Evolutionary conservation across 1,140 invertebrate genomes (phyloP), one percentile per base, ranked within the genome.

Genomic region (Trachelipus rathkii): DNA sequence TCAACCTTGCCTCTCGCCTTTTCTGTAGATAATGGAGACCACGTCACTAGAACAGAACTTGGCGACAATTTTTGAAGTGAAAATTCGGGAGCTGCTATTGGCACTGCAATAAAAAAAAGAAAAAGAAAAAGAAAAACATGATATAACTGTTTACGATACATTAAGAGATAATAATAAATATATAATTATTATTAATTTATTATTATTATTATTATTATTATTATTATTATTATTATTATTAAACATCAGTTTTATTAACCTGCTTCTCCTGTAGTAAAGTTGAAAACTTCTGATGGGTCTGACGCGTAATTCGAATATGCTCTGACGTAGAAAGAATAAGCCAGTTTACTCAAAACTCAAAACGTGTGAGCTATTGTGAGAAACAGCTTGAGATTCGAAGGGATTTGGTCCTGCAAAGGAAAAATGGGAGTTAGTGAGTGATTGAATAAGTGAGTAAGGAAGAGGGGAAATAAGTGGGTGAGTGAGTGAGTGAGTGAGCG

Each of bases 261-360:
- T 83, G 87, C 87, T 82, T 88, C 87, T 79, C 85, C 86, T 46
- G 90, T 90, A 77, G 85, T 84, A 83, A 89, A 90, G 53, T 87
- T 85, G 74, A 90, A 87, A 77, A 85, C 85, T 69, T 88, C 85
- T 1, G 89, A 90, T 75, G 87, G 87, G 81, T 90, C 89, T 81
- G 89, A 90, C 24, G 89, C 88, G 77, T 86, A 87, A 82, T 86
- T 86, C 82, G 86, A 88, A 85, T 89, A 91, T 24, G 88, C 86
- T 75, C 89, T 85, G 50, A 91, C 85, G 80, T 89, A 91, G 82
- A 91, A 89, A 21, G 88, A 88, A 82, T 91, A 91, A 84, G 90
- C 90, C 76, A 91, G 85, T 86, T 89, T 6, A 88, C 87, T 86
- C 67, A 91, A 85, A 77, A 87, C 86, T 75, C 88, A 89, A 84